Percentiles rank a stretch among this genome's conserved stretches.
Conservation (phyloP, 2,888 invertebrate species). For the Yponomeuta plumbellus region DNA sequence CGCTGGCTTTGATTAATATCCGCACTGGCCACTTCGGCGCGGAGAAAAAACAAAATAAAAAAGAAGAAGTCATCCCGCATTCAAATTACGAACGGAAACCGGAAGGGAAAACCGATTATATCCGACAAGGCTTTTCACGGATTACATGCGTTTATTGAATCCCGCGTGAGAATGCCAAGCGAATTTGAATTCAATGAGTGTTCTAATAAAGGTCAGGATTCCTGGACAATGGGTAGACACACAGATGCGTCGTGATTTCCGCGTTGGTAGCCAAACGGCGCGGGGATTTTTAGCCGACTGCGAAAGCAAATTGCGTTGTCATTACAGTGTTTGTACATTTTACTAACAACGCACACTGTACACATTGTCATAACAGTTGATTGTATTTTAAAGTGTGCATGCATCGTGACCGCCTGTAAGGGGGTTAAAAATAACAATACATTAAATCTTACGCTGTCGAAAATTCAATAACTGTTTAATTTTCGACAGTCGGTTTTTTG, state of each 20-base stretch:
- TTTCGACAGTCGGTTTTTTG: no score
- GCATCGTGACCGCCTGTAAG: no score
- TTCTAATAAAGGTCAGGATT: not conserved
- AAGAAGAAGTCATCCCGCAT: slow-evolving; percentile 3
- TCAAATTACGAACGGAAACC: not conserved
- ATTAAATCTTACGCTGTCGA: no score
- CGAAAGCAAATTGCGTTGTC: no score
- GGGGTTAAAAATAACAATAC: no score
- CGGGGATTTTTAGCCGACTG: not conserved
- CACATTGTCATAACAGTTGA: no score
- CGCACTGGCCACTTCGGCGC: not conserved
- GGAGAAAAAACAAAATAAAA: not conserved
- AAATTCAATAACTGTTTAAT: no score
- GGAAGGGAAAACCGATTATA: not conserved
- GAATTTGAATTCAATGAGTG: slow-evolving; percentile 7
- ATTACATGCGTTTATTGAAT: not conserved
- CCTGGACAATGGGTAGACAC: not conserved
- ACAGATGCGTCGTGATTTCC: slow-evolving; percentile 10
- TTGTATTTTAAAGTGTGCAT: no score
- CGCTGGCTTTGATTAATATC: not conserved
- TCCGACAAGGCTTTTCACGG: slow-evolving; percentile 6
- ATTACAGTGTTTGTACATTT: no score
- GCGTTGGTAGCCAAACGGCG: not conserved
- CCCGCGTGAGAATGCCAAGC: not conserved
- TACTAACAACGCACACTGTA: no score